Conservation (phyloP, 1,140 invertebrate genomes). For the Acyrthosiphon pisum region DNA sequence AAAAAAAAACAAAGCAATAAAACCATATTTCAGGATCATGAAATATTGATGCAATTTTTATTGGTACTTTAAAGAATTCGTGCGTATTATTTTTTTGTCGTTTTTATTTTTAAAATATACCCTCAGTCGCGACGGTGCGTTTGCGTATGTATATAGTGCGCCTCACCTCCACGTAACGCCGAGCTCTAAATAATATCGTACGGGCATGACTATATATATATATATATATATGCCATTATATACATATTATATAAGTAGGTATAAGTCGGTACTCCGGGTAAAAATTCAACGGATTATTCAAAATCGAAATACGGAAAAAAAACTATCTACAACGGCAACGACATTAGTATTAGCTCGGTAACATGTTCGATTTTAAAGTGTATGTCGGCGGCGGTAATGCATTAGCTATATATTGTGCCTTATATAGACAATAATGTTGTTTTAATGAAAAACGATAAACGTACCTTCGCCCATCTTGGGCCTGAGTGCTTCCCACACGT, state of each 20-base stretch:
- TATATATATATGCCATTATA: not conserved
- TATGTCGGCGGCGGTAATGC: not conserved
- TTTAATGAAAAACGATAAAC: not conserved
- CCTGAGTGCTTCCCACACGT: not conserved
- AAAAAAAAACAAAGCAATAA: slow-evolving; percentile 9
- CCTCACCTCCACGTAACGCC: not conserved
- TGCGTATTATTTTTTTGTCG: not conserved
- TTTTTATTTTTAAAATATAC: slow-evolving; percentile 6
- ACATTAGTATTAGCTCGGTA: not conserved
- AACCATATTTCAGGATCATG: not conserved
- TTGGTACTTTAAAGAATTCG: not conserved
- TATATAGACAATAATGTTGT: not conserved
- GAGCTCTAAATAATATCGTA: not conserved
- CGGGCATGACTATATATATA: not conserved
- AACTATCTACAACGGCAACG: not conserved
- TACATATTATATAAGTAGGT: not conserved
- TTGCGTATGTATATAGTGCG: not conserved
- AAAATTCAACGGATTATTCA: not conserved
- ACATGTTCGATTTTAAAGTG: not conserved
- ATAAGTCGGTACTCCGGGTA: not conserved
- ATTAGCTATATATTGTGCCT: not conserved
- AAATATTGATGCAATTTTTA: slow-evolving; percentile 19
- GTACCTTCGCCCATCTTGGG: slow-evolving; percentile 23
- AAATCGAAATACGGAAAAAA: not conserved
- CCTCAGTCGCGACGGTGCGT: not conserved